Base-by-base conservation (phyloP, 1,140 invertebrate genomes). In the Dolichoris vasculosae region DNA sequence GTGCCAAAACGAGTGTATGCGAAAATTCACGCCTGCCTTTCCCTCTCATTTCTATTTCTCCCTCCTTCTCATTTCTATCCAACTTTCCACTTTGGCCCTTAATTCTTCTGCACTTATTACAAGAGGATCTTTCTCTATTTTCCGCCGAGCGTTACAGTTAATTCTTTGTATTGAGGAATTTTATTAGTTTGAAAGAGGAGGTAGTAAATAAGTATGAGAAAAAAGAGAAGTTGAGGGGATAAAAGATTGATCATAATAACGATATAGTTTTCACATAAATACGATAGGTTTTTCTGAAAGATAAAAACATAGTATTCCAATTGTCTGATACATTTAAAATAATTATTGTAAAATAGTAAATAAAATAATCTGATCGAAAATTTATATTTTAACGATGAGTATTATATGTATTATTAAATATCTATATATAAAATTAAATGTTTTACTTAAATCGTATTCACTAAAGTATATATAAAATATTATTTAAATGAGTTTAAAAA, bases 21-120 rank as follows among this genome's bases (percentile, higher is more conserved):
- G 38, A 83, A 83, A 83, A 83, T 83, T 83, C 71, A 76, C 73
- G 75, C 82, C 78, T n/a, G 8, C 30, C 55, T 9, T 55, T 67
- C 79, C n/a, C n/a, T 81, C 55, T 20, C 26, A 2, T 0, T 43
- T 46, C 71, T 30, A 4, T 46, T 43, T 43, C 71, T 30, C 71
- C 13, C 71, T n/a, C n/a, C 71, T 43, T 43, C 11, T 30, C 30
- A 17, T 9, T 35, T 35, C n/a, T 64, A 64, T 32, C n/a, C 63
- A 64, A 64, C 63, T 64, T 69, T 69, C 35, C 67, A 43, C 79
- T 67, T 69, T 69, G 59, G 69, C 40, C 63, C 79, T 64, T 63
- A 32, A 38, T 67, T 69, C 40, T 80, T 46, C 1, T 23, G 80
- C 67, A 82, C 80, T 82, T 82, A 82, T 71, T 69, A 71, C 46